Evolutionary conservation across 2,888 invertebrate genomes (phyloP).

Genomic region (Melanchra persicariae): DNA sequence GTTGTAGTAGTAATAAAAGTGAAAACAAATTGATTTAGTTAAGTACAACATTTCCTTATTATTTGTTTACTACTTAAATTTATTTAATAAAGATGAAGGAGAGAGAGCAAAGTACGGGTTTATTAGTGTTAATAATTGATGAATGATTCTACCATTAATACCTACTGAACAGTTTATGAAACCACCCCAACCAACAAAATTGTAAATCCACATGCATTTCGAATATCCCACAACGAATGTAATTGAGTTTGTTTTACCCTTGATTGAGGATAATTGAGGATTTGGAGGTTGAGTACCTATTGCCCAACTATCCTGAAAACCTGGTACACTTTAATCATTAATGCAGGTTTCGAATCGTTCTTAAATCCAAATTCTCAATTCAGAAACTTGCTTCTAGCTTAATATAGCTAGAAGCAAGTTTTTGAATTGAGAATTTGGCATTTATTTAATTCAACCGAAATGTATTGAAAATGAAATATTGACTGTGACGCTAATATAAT

Average conservation of each 20-base stretch:
- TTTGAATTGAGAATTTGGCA: too few species aligned
- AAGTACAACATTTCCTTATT: too few species aligned
- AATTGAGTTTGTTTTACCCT: too few species aligned
- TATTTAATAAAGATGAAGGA: not conserved
- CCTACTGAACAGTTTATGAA: too few species aligned
- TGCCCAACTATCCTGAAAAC: not conserved
- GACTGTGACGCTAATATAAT: slow-evolving; percentile 20
- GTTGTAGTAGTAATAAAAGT: too few species aligned
- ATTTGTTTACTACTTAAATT: too few species aligned
- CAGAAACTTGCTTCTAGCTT: not conserved
- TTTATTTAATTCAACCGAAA: not conserved
- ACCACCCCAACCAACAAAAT: too few species aligned
- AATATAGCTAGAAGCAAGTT: too few species aligned
- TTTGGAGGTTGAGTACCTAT: not conserved
- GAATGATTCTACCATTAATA: too few species aligned
- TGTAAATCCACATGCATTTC: too few species aligned
- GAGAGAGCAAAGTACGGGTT: slow-evolving; percentile 32
- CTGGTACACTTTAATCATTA: not conserved
- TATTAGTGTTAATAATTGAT: slow-evolving; percentile 20
- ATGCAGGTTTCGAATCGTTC: not conserved
- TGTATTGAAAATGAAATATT: not conserved
- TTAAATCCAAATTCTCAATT: not conserved
- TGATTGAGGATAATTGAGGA: not conserved
- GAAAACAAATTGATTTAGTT: too few species aligned
- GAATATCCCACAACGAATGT: too few species aligned